Conservation (phyloP, 2,888 invertebrate genomes). For the Bugula neritina region DNA sequence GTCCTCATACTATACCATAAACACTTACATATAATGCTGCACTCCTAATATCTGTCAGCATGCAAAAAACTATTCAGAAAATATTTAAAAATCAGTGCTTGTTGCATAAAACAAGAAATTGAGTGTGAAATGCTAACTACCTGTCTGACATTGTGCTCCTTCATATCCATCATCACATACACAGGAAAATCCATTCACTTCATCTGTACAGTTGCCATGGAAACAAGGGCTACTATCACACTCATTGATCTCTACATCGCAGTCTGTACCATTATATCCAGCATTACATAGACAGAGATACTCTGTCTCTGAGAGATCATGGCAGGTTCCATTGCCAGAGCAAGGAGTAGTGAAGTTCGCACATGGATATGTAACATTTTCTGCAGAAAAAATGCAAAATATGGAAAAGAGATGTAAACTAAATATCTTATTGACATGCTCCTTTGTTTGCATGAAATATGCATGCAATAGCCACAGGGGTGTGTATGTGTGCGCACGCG, state of each 20-base stretch:
- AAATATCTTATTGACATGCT: too few relatives aligned
- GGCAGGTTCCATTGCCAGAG: conserved; percentile 5
- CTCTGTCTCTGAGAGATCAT: neutral
- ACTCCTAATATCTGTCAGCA: too few relatives aligned
- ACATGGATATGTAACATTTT: conserved; percentile 17
- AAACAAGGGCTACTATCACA: conserved; percentile 21
- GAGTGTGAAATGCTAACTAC: neutral
- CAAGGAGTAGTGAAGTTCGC: conserved; percentile 5
- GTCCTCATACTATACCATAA: too few relatives aligned
- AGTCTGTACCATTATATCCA: conserved; percentile 18
- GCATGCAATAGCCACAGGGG: too few relatives aligned
- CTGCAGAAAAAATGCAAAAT: too few relatives aligned
- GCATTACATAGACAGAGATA: conserved; percentile 4
- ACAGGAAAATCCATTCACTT: conserved; percentile 5
- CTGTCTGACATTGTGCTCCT: conserved; percentile 16
- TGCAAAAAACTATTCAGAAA: too few relatives aligned
- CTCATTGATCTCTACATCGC: conserved; percentile 13
- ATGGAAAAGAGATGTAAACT: too few relatives aligned
- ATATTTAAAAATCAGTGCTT: too few relatives aligned
- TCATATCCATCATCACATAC: conserved; percentile 5
- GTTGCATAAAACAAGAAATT: too few relatives aligned
- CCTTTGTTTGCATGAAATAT: too few relatives aligned
- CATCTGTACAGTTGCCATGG: conserved; percentile 26
- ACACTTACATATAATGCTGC: too few relatives aligned
- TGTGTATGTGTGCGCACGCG: too few relatives aligned